Evolutionary conservation across 2,797 vertebrate genomes (phyloP).

Genomic region (Onychomys arenicola): DNA sequence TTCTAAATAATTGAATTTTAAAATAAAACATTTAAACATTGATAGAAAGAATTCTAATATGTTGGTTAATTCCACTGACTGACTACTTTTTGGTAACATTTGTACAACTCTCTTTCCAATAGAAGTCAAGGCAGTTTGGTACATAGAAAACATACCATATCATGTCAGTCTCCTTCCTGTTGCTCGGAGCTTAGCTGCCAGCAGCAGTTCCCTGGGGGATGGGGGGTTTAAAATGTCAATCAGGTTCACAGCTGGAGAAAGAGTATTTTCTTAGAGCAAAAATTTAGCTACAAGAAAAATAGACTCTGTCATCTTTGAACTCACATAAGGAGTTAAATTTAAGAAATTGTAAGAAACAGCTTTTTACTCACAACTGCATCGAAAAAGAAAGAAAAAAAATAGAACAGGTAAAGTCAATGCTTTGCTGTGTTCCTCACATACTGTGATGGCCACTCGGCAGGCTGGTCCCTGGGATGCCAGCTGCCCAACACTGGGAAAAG

Average conservation of each 20-base stretch:
- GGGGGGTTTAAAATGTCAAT: constrained; percentile 72
- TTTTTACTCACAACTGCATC: constrained; percentile 61
- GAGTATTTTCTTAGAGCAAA: constrained; percentile 57
- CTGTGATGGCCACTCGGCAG: neutral
- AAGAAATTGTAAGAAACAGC: constrained; percentile 48
- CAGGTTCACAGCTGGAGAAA: constrained; percentile 74
- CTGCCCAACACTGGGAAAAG: neutral
- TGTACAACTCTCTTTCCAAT: neutral
- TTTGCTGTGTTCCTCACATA: neutral
- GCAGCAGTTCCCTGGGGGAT: constrained; percentile 54
- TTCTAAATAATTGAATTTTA: constrained; percentile 43
- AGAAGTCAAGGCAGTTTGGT: constrained; percentile 58
- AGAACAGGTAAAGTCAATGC: neutral
- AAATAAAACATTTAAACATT: constrained; percentile 29
- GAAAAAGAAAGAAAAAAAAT: constrained; percentile 29
- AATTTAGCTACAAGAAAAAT: constrained; percentile 68
- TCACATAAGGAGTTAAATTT: constrained; percentile 66
- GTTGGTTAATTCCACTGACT: neutral
- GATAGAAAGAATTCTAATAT: constrained; percentile 5
- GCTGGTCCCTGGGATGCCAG: no score
- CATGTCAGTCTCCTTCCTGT: constrained; percentile 64
- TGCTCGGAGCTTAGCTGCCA: constrained; percentile 58
- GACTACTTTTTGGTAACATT: neutral
- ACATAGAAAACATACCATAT: constrained; percentile 40
- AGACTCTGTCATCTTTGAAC: constrained; percentile 62